phyloP scores from a whole-genome alignment of 2,888 invertebrate species.

The Cephus sareptanus region DNA sequence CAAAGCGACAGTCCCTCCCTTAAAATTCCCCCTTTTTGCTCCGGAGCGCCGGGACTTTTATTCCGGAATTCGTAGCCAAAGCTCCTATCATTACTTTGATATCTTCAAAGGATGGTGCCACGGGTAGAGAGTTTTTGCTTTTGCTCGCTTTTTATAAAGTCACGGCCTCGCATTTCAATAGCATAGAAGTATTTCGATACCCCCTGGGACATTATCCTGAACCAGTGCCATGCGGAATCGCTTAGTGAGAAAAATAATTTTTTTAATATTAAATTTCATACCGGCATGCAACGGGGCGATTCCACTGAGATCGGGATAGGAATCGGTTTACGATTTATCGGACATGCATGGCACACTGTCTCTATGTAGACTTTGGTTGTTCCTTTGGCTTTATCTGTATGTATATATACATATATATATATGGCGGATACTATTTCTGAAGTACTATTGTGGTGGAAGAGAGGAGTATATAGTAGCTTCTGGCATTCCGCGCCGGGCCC shows the following conservation, averaged over 20 bases:
- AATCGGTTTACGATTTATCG: background rate
- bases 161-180: background rate
- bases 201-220: background rate
- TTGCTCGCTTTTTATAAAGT: background rate
- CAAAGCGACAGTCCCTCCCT: background rate
- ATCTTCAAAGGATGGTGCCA: background rate
- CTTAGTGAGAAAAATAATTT: background rate
- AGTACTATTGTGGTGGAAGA: background rate
- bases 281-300: background rate
- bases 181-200: background rate
- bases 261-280: background rate
- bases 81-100: conserved; percentile 1
- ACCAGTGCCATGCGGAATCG: background rate
- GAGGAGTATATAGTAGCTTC: background rate
- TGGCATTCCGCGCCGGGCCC: background rate
- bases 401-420: background rate
- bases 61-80: conserved; percentile 1
- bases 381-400: background rate
- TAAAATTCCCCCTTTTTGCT: background rate
- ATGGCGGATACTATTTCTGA: background rate
- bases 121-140: background rate
- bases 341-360: background rate
- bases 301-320: background rate
- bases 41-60: conserved; percentile 1
- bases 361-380: background rate